phyloP scores from a whole-genome alignment of 2,888 invertebrate species.

The Podabrus alpinus region DNA sequence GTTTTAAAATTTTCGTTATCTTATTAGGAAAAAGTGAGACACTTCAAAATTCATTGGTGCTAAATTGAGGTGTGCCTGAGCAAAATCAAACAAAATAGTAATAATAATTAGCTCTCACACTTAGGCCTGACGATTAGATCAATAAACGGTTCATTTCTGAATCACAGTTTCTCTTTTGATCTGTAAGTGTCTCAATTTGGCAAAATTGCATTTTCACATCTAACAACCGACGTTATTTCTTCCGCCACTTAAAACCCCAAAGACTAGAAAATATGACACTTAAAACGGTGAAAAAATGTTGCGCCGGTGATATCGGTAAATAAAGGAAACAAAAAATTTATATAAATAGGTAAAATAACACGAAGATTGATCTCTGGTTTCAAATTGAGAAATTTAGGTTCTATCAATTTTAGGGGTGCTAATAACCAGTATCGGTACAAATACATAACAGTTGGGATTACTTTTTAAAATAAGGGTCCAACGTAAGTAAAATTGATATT shows the following conservation, averaged over 20 bases:
- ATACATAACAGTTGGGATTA: slow-evolving; percentile 39
- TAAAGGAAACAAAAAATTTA: slow-evolving; percentile 22
- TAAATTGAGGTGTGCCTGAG: not conserved
- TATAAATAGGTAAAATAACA: slow-evolving; percentile 33
- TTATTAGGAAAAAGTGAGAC: not conserved
- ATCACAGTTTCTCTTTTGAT: slow-evolving; percentile 4
- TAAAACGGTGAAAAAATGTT: not conserved
- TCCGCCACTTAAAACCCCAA: slow-evolving; percentile 14
- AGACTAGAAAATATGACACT: not conserved
- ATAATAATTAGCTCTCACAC: not conserved
- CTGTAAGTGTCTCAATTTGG: slow-evolving; percentile 11
- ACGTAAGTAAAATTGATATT: slow-evolving; percentile 35
- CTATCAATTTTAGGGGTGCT: slow-evolving; percentile 37
- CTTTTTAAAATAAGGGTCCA: slow-evolving; percentile 49
- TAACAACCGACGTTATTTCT: slow-evolving; percentile 7
- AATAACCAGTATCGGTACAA: slow-evolving; percentile 45
- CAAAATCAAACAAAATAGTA: not conserved
- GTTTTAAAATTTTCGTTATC: not conserved
- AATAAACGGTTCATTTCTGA: not conserved
- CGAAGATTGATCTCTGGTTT: slow-evolving; percentile 21
- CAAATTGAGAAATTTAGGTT: slow-evolving; percentile 23
- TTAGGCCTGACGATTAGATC: not conserved
- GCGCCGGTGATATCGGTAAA: slow-evolving; percentile 6
- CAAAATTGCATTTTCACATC: slow-evolving; percentile 1
- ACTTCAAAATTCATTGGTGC: not conserved